Percentiles rank a stretch among this genome's conserved stretches.
These are phyloP conservation scores for Fulica atra DNA, from an alignment of 2,113 vertebrate species.

Conservation along the genomic window DNA sequence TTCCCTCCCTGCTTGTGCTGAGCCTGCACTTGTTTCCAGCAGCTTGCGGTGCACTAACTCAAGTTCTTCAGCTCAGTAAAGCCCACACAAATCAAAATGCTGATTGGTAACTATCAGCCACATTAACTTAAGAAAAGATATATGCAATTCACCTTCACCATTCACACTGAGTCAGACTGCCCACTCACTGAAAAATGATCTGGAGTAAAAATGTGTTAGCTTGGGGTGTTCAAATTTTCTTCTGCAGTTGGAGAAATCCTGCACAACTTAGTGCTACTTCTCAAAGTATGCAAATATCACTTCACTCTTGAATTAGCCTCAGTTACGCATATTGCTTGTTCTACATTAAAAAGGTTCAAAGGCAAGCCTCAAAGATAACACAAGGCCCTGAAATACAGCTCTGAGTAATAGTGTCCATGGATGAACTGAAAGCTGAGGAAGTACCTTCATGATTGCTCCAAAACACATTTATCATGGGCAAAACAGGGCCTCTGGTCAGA, in stretches of 20 bases:
- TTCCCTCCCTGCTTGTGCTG: rapidly evolving
- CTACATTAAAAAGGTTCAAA: background rate
- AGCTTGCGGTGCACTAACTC: rapidly evolving
- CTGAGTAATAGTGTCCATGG: rapidly evolving
- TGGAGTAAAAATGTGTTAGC: background rate
- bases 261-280: background rate
- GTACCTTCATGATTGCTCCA: background rate
- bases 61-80: background rate
- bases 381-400: background rate
- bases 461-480: background rate
- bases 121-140: background rate
- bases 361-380: background rate
- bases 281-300: background rate
- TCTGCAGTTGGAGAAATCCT: background rate
- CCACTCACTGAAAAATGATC: rapidly evolving
- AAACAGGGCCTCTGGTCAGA: background rate
- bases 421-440: background rate
- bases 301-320: background rate
- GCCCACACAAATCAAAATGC: background rate
- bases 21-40: background rate
- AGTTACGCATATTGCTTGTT: background rate
- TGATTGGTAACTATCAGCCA: background rate
- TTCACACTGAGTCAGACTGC: background rate
- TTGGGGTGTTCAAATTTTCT: background rate
- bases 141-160: background rate